A percentile compares a stretch with the other conserved stretches of the same genome.
phyloP scores from a whole-genome alignment of 2,113 vertebrate species.

The Tragulus kanchil region DNA sequence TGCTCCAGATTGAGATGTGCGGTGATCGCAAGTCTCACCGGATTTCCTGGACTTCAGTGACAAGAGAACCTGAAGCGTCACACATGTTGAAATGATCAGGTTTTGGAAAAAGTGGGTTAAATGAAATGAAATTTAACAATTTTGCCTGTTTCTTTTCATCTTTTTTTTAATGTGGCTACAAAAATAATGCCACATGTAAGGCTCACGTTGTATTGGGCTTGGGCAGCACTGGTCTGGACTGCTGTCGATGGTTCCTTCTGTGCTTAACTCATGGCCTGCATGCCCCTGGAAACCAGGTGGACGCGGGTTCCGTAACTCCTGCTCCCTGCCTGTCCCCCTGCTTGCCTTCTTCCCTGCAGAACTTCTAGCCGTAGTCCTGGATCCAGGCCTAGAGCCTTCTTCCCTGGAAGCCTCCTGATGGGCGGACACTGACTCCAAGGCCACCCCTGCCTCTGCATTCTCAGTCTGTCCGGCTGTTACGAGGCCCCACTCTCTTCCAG shows the following conservation, averaged over 20 bases:
- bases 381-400: background rate
- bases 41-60: background rate
- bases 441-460: rapidly evolving
- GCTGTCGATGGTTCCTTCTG: rapidly evolving
- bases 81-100: background rate
- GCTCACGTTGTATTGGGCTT: rapidly evolving
- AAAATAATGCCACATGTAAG: background rate
- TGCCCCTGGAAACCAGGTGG: rapidly evolving
- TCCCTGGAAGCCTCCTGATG: rapidly evolving
- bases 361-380: too few relatives aligned
- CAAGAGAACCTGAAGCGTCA: background rate
- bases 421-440: rapidly evolving
- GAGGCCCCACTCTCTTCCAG: background rate
- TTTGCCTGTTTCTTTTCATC: background rate
- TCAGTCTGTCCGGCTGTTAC: background rate
- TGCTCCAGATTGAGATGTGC: rapidly evolving
- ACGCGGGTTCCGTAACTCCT: background rate
- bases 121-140: background rate
- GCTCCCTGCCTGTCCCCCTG: background rate
- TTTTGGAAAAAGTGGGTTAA: background rate
- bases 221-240: rapidly evolving
- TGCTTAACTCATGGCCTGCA: background rate
- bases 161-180: background rate
- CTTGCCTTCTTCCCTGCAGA: background rate
- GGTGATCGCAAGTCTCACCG: rapidly evolving